Conservation (phyloP, 2,113 vertebrate species). For the Dromiciops gliroides region DNA sequence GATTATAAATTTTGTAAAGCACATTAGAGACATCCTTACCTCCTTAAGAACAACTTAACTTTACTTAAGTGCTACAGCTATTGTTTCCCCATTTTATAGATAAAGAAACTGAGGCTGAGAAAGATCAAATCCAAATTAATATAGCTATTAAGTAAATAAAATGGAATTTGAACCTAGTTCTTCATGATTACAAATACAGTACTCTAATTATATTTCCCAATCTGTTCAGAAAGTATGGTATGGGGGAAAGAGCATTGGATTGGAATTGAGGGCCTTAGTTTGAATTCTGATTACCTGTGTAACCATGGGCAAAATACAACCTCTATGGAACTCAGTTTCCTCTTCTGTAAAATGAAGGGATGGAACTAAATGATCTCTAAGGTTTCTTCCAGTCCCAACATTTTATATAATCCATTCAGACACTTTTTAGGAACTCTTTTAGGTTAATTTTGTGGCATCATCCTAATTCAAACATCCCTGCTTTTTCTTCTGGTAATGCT, state of each 20-base stretch:
- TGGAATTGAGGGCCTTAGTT: not conserved
- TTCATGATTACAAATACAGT: not conserved
- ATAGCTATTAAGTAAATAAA: not conserved
- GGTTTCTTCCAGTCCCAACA: not conserved
- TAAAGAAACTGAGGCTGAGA: not conserved
- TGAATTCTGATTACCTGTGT: not conserved
- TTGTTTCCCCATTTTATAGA: not conserved
- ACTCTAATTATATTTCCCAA: not conserved
- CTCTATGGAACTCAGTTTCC: not conserved
- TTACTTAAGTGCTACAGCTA: not conserved
- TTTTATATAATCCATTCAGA: not conserved
- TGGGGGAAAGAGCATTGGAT: not conserved
- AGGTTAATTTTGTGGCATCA: constrained; percentile 23
- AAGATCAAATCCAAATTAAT: not conserved
- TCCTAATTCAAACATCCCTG: constrained; percentile 56
- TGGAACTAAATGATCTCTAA: not conserved
- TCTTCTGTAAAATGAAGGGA: not conserved
- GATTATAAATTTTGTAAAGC: not conserved
- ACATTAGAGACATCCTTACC: not conserved
- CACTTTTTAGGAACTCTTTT: constrained; percentile 48
- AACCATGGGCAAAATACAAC: not conserved
- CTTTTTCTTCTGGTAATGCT: constrained; percentile 55
- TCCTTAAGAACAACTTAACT: not conserved
- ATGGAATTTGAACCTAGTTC: not conserved
- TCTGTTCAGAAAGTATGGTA: not conserved